phyloP scores from a whole-genome alignment of 2,888 invertebrate species.

The Drosophila nr. fundita region DNA sequence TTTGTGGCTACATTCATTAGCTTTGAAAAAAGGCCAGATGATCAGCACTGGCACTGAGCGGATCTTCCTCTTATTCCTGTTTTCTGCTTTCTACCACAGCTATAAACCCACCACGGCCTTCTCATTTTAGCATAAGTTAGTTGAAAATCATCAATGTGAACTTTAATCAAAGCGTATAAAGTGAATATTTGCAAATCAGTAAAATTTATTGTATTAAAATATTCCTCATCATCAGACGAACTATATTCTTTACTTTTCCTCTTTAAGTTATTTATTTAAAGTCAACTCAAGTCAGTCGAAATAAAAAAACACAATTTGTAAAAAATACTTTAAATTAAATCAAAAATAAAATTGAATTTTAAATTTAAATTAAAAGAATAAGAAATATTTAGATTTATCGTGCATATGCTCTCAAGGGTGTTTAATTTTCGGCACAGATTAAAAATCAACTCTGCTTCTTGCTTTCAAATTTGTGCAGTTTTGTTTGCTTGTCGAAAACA shows the following conservation, averaged over 20 bases:
- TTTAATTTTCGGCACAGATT: slow-evolving; percentile 2
- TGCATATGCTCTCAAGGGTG: background rate
- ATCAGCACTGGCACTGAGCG: background rate
- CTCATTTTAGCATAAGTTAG: background rate
- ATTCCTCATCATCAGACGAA: too few species aligned
- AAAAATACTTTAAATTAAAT: background rate
- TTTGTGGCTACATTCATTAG: background rate
- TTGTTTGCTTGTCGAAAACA: slow-evolving; percentile 55
- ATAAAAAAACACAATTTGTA: background rate
- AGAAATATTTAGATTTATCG: background rate
- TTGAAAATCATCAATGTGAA: background rate
- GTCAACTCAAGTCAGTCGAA: too few species aligned
- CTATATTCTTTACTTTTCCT: too few species aligned
- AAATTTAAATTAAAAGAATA: background rate
- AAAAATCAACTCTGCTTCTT: background rate
- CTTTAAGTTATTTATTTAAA: too few species aligned
- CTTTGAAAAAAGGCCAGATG: background rate
- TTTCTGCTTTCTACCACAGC: background rate
- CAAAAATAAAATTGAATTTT: background rate
- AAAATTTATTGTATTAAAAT: too few species aligned
- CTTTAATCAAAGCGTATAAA: too few species aligned
- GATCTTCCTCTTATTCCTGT: background rate
- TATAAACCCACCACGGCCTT: background rate
- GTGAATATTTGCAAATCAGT: too few species aligned
- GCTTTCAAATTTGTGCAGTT: slow-evolving; percentile 38